A percentile compares a stretch with the other conserved stretches of the same genome.
Conservation (phyloP, 1,140 invertebrate genomes). For the Eriocheir sinensis region DNA sequence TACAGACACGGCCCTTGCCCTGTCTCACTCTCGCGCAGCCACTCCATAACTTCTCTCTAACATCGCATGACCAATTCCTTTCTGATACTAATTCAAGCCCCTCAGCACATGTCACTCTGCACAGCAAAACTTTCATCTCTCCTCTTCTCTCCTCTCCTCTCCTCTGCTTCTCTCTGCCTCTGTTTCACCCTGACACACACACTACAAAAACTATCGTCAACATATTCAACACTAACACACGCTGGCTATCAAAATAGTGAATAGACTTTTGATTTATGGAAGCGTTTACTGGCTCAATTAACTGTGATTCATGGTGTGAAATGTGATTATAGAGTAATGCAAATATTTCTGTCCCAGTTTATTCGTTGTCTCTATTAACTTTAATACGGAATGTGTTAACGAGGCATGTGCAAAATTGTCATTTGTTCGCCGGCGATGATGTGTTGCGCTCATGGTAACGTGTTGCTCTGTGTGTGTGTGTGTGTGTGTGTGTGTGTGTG, state of each 20-base stretch:
- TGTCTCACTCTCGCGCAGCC: background rate
- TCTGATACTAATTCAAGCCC: background rate
- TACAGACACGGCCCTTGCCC: background rate
- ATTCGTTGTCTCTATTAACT: conserved; percentile 20
- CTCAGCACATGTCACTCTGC: background rate
- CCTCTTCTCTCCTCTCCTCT: background rate
- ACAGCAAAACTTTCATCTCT: background rate
- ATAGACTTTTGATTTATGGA: background rate
- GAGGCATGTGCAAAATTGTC: background rate
- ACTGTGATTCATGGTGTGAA: background rate
- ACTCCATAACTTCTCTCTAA: background rate
- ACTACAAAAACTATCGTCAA: background rate
- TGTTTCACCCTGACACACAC: background rate
- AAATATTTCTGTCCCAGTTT: background rate
- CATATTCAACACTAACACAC: background rate
- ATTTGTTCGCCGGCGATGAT: background rate
- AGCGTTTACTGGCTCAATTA: background rate
- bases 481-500: conserved; percentile 6
- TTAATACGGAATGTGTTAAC: conserved; percentile 25
- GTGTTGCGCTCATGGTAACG: background rate
- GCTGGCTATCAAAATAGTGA: background rate
- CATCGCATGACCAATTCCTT: background rate
- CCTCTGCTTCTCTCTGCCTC: background rate
- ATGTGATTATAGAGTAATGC: background rate
- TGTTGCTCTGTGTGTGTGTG: background rate